Conservation (phyloP, 2,888 invertebrate genomes). For the Lasioglossum lativentre region DNA sequence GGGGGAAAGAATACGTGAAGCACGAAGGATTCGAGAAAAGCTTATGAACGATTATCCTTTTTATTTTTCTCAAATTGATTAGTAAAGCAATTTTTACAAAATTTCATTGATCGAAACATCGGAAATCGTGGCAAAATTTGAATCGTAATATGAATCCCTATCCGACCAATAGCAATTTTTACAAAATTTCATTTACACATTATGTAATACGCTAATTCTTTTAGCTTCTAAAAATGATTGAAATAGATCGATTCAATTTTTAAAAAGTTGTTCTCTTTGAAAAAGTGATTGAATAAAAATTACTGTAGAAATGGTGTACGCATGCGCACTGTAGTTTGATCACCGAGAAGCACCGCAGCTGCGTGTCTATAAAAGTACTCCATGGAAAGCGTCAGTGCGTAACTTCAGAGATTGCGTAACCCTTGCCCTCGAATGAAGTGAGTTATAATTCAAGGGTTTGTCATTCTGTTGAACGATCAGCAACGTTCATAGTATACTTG, state of each 20-base stretch:
- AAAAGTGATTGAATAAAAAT: neutral
- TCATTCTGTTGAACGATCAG: conserved; percentile 12
- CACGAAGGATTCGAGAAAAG: neutral
- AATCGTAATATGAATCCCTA: no score
- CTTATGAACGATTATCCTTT: conserved; percentile 11
- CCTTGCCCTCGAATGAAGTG: neutral
- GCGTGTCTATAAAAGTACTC: neutral
- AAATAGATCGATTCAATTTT: neutral
- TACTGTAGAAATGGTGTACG: neutral
- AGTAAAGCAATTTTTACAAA: no score
- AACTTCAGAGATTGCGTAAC: conserved; percentile 13
- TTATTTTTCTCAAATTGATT: conserved; percentile 35
- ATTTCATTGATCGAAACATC: no score
- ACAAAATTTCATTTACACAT: neutral
- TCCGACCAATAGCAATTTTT: no score
- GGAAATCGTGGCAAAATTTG: neutral
- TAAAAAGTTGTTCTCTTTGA: neutral
- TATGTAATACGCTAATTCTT: neutral
- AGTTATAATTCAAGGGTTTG: conserved; percentile 25
- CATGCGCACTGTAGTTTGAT: neutral
- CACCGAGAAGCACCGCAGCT: neutral
- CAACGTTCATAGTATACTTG: conserved; percentile 68
- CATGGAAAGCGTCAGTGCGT: neutral
- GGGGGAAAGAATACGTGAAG: neutral
- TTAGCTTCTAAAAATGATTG: neutral